phyloP scores from a whole-genome alignment of 2,797 vertebrate species.

The Eleutherodactylus coqui region DNA sequence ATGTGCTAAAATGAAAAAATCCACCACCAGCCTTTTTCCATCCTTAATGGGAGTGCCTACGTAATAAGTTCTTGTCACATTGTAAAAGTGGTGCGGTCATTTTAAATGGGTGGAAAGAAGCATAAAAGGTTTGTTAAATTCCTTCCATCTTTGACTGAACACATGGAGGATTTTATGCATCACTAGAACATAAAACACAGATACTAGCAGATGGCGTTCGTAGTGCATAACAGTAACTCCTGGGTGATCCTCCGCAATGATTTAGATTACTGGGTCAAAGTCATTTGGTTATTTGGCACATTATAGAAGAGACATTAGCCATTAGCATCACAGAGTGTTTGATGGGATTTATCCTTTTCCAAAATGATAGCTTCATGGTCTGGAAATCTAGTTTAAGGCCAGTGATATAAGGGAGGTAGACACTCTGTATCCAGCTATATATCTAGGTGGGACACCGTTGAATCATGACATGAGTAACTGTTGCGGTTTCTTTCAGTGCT shows the following conservation, averaged over 20 bases:
- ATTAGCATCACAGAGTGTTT: slow-evolving; percentile 40
- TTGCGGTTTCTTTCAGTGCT: slow-evolving; percentile 52
- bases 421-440: slow-evolving; percentile 51
- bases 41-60: slow-evolving; percentile 42
- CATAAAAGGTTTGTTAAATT: slow-evolving; percentile 53
- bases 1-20: slow-evolving; percentile 5
- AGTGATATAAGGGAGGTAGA: slow-evolving; percentile 55
- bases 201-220: slow-evolving; percentile 32
- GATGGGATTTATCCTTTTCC: slow-evolving; percentile 57
- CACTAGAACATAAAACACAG: slow-evolving; percentile 43
- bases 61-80: slow-evolving; percentile 47
- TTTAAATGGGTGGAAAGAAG: slow-evolving; percentile 47
- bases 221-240: slow-evolving; percentile 33
- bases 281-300: slow-evolving; percentile 55
- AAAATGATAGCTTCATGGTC: slow-evolving; percentile 63
- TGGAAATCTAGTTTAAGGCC: slow-evolving; percentile 58
- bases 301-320: slow-evolving; percentile 1
- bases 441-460: slow-evolving; percentile 62
- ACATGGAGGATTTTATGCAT: slow-evolving; percentile 52
- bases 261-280: slow-evolving; percentile 50
- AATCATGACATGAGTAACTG: slow-evolving; percentile 59
- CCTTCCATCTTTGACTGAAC: slow-evolving; percentile 51
- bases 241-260: slow-evolving; percentile 58
- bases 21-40: slow-evolving; percentile 38
- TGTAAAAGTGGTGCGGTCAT: slow-evolving; percentile 54